Evolutionary conservation across 2,888 invertebrate genomes (phyloP), one percentile per base, ranked within the genome.

Genomic region (Epinotia ramella): DNA sequence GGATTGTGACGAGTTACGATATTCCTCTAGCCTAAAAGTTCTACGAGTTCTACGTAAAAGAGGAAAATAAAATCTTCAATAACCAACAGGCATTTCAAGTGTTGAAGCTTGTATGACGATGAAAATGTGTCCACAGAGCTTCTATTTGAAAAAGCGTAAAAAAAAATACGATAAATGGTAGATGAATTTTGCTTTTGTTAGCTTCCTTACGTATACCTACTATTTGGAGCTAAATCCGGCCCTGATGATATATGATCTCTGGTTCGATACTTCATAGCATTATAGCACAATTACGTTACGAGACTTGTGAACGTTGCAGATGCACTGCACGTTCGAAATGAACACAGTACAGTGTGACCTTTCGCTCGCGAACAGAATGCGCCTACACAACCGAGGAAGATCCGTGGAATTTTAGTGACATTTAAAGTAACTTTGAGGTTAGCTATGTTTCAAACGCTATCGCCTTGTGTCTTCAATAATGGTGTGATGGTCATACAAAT

Each of bases 271-370:
- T 71, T 71, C 70, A 66, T 60, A 66, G 40, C 40, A 72, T 72
- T 71, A 72, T 62, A 72, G 67, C 65, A 72, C 71, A 76, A 76
- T 76, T 72, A 76, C 67, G 76, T 76, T 76, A 76, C 72, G 63
- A 76, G 71, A 72, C 46, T 44, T 72, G 72, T 72, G 67, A 76
- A 72, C 72, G 67, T 67, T 76, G 76, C 76, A 67, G 72, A 76
- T 76, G 76, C 67, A 72, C 72, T 72, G 72, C 71, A 76, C 67
- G 71, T 76, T 72, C 62, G 76, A 67, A 76, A 76, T 76, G 63
- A 76, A 76, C 76, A 76, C 62, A 53, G 69, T 62, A 74, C 69
- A 72, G 56, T 67, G 76, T 76, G 76, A 76, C 76, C 76, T 76
- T 76, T 76, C 44, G 66, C 67, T 67, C 18, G 67, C 71, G 66